Percentiles rank a stretch among this genome's conserved stretches.
phyloP scores from a whole-genome alignment of 2,888 invertebrate species.

The Andrena praecox region DNA sequence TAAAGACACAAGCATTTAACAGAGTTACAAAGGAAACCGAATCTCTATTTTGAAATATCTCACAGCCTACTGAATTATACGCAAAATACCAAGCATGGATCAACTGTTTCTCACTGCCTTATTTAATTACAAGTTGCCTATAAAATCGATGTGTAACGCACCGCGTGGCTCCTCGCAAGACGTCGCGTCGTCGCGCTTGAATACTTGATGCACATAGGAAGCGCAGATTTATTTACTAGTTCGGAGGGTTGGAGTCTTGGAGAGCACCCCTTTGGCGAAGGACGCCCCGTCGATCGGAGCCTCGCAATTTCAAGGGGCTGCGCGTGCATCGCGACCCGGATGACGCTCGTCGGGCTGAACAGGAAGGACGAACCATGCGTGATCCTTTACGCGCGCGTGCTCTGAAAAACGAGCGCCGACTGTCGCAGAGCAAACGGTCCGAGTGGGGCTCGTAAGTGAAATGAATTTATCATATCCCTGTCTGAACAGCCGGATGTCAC shows the following conservation, averaged over 20 bases:
- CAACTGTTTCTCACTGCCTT: too few species aligned
- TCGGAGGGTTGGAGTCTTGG: too few species aligned
- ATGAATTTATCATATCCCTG: constrained; percentile 72
- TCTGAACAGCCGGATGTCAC: constrained; percentile 52
- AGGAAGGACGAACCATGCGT: constrained; percentile 4
- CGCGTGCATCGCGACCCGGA: not conserved
- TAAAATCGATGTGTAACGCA: too few species aligned
- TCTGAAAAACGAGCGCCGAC: constrained; percentile 39
- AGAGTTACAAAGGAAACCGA: too few species aligned
- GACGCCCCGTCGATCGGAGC: not conserved
- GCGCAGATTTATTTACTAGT: not conserved
- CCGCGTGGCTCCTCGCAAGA: not conserved
- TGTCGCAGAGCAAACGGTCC: constrained; percentile 52
- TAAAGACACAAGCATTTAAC: too few species aligned
- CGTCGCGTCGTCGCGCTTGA: not conserved
- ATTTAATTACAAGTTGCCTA: too few species aligned
- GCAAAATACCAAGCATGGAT: too few species aligned
- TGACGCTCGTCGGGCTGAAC: constrained; percentile 6
- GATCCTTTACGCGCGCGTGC: constrained; percentile 31
- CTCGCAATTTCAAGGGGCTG: constrained; percentile 3
- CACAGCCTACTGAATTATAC: too few species aligned
- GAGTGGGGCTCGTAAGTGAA: constrained; percentile 60
- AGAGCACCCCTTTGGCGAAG: not conserved
- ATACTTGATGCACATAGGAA: not conserved
- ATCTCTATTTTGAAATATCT: too few species aligned